phyloP scores from a whole-genome alignment of 2,113 vertebrate genomes.

The Paramisgurnus dabryanus region DNA sequence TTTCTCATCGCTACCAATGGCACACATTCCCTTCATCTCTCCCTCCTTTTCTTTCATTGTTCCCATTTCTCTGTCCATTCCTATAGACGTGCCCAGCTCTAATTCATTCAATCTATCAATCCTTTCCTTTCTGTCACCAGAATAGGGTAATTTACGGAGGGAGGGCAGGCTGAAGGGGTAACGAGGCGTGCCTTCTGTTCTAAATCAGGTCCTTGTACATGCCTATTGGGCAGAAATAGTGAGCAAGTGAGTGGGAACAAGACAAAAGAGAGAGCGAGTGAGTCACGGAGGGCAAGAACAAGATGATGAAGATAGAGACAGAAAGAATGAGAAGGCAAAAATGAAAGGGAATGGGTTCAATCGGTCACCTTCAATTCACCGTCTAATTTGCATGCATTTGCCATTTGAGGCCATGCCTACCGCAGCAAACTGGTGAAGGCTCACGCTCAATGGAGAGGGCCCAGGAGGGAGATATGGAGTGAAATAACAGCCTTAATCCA shows the following conservation, averaged over 20 bases:
- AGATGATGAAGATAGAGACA: conserved; percentile 11
- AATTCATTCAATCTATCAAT: conserved; percentile 48
- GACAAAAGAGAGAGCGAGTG: neutral
- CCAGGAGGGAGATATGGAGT: conserved; percentile 26
- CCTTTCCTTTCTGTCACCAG: conserved; percentile 48
- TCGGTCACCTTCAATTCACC: conserved; percentile 46
- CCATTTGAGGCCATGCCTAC: conserved; percentile 17
- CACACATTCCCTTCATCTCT: neutral
- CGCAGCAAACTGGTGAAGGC: conserved; percentile 23
- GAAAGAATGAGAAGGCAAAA: conserved; percentile 23
- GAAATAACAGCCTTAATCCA: conserved; percentile 36
- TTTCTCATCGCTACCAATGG: neutral
- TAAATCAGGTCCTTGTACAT: conserved; percentile 39
- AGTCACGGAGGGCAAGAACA: conserved; percentile 16
- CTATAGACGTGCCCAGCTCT: conserved; percentile 11
- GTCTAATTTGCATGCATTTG: conserved; percentile 50
- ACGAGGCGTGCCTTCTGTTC: conserved; percentile 30
- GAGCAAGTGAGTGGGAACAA: neutral
- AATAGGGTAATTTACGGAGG: conserved; percentile 45
- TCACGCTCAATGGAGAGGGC: conserved; percentile 8
- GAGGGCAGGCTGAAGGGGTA: conserved; percentile 32
- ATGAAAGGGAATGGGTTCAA: conserved; percentile 21
- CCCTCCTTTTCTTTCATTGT: neutral
- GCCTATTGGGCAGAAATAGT: conserved; percentile 9
- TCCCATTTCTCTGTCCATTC: conserved; percentile 19